These are phyloP conservation scores for Pammene aurita DNA, from an alignment of 2,888 invertebrate species.

Conservation along the genomic window DNA sequence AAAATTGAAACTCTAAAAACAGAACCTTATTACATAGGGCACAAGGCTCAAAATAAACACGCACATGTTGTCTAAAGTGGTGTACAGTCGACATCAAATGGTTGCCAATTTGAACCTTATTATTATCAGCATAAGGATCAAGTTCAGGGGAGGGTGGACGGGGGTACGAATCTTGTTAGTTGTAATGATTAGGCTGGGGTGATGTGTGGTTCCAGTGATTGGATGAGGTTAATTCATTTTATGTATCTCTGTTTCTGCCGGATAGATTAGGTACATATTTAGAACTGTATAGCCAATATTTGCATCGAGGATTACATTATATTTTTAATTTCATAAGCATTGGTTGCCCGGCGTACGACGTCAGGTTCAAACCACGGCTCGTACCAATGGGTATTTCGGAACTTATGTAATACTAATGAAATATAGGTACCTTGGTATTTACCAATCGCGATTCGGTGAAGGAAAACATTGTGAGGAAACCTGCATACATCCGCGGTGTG, in stretches of 20 bases:
- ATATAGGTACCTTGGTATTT: too few relatives aligned
- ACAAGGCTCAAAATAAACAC: slow-evolving; percentile 2
- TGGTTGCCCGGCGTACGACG: too few relatives aligned
- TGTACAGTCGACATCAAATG: slow-evolving; percentile 11
- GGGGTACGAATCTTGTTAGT: slow-evolving; percentile 37
- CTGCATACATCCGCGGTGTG: too few relatives aligned
- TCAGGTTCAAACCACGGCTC: too few relatives aligned
- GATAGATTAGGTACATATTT: too few relatives aligned
- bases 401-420: too few relatives aligned
- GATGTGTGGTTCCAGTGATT: slow-evolving; percentile 16
- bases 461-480: too few relatives aligned
- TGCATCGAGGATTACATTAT: too few relatives aligned
- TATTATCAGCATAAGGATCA: background rate
- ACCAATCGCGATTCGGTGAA: too few relatives aligned
- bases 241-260: background rate
- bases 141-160: background rate
- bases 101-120: background rate
- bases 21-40: background rate
- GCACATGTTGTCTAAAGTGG: background rate
- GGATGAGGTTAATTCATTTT: slow-evolving; percentile 24
- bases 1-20: background rate
- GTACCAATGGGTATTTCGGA: too few relatives aligned
- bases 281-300: background rate
- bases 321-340: too few relatives aligned
- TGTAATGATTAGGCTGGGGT: slow-evolving; percentile 30